These are phyloP conservation scores for Sthenelais limicola DNA, from an alignment of 2,888 invertebrate species.

Conservation along the genomic window DNA sequence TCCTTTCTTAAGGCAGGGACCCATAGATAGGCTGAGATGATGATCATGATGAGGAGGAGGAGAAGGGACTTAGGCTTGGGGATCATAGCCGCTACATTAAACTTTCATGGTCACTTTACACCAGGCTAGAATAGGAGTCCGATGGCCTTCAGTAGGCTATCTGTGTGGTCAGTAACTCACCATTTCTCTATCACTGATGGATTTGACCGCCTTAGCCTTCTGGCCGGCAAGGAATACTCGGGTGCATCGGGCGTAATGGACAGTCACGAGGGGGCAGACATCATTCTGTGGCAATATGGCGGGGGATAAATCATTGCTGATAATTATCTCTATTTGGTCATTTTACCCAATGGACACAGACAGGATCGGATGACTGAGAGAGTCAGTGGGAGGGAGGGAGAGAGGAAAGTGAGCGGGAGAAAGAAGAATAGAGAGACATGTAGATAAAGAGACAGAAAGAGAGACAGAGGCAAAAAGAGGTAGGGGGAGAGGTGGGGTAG, in stretches of 20 bases:
- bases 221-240: conserved; percentile 17
- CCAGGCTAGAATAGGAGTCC: neutral
- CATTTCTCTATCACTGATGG: conserved; percentile 32
- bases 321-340: conserved; percentile 12
- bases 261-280: conserved; percentile 9
- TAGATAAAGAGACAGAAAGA: too few species aligned
- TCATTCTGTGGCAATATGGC: conserved; percentile 34
- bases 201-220: conserved; percentile 34
- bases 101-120: conserved; percentile 37
- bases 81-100: conserved; percentile 35
- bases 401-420: too few species aligned
- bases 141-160: neutral
- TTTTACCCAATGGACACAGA: too few species aligned
- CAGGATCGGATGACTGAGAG: too few species aligned
- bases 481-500: too few species aligned
- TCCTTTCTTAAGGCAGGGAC: too few species aligned
- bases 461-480: too few species aligned
- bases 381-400: too few species aligned
- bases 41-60: neutral
- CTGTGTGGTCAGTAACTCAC: conserved; percentile 31
- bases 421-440: too few species aligned
- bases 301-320: conserved; percentile 31
- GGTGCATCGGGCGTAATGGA: neutral
- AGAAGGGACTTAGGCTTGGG: neutral
- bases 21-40: neutral